Evolutionary conservation across 2,888 invertebrate genomes (phyloP), one percentile per base, ranked within the genome.

Genomic region (Tribolium freemani): DNA sequence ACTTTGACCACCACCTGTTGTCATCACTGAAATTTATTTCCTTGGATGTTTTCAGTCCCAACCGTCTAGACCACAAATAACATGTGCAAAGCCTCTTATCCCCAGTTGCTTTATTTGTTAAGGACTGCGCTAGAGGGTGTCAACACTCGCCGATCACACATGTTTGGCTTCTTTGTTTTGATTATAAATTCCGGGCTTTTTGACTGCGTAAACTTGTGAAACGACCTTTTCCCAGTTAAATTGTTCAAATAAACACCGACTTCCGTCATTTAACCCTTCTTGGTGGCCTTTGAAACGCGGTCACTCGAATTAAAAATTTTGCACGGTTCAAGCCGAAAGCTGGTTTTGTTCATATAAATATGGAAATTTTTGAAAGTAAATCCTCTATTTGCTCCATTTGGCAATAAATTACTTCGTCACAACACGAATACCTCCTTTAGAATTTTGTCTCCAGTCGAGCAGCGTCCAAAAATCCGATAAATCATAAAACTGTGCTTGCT

Each of bases 401-500:
- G 58, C 44, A 13, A 26, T 26, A 26, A 26, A 26, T 26, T 26
- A 26, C 5, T 26, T 26, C 5, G 26, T 26, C 26, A 26, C 26
- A 26, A 26, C 26, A 26, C 5, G 5, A 26, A 26, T 26, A 26
- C 26, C 26, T 26, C 26, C 4, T 26, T 26, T 26, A 26, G 26
- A 26, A 26, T 26, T 26, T 26, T 26, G 26, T 60, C 60, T 44
- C 46, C 46, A n/a, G 46, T 48, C 48, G 48, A 48, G 6, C 20
- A 16, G 21, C 16, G 4, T 9, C 51, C 20, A 51, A 51, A 38
- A 38, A 38, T 38, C 6, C 60, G 20, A 70, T 75, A 73, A 72
- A 75, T 75, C 75, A 73, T 56, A 46, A 38, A 58, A 31, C n/a
- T 67, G 53, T 48, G 20, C 26, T 26, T 26, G 26, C 26, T 26